Conservation (phyloP, 2,797 vertebrate genomes). For the Halcyon badia region DNA sequence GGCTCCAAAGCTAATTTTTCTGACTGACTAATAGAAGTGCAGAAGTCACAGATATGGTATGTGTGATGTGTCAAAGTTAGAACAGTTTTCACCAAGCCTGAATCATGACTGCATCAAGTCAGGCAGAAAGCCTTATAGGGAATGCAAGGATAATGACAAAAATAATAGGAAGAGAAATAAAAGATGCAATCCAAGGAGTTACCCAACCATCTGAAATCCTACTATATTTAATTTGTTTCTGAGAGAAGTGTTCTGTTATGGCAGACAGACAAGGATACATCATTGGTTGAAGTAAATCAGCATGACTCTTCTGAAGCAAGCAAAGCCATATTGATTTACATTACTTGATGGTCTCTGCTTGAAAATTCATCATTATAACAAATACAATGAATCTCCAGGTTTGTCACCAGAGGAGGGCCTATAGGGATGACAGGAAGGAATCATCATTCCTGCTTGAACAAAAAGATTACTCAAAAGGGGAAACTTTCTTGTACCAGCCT, state of each 20-base stretch:
- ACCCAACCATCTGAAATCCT: neutral
- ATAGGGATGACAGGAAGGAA: neutral
- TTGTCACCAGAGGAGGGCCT: neutral
- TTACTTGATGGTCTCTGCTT: constrained; percentile 15
- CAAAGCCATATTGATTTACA: constrained; percentile 40
- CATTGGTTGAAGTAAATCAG: constrained; percentile 23
- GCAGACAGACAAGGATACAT: neutral
- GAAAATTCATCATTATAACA: constrained; percentile 39
- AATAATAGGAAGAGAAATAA: constrained; percentile 23
- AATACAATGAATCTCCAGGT: neutral
- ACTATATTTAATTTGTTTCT: constrained; percentile 1
- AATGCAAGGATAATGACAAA: constrained; percentile 28
- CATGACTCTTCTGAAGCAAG: constrained; percentile 8
- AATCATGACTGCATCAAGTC: neutral
- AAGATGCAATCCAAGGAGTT: neutral
- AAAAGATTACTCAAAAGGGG: constrained; percentile 25
- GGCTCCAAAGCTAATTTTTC: constrained; percentile 43
- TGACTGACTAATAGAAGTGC: constrained; percentile 45
- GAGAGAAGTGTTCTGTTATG: neutral
- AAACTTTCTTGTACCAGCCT: neutral
- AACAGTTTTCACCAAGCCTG: neutral
- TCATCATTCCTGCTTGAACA: constrained; percentile 17
- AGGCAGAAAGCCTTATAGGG: neutral
- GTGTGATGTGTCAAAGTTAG: constrained; percentile 22
- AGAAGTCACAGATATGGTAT: constrained; percentile 33